phyloP scores from a whole-genome alignment of 2,113 vertebrate genomes.

The Vombatus ursinus region DNA sequence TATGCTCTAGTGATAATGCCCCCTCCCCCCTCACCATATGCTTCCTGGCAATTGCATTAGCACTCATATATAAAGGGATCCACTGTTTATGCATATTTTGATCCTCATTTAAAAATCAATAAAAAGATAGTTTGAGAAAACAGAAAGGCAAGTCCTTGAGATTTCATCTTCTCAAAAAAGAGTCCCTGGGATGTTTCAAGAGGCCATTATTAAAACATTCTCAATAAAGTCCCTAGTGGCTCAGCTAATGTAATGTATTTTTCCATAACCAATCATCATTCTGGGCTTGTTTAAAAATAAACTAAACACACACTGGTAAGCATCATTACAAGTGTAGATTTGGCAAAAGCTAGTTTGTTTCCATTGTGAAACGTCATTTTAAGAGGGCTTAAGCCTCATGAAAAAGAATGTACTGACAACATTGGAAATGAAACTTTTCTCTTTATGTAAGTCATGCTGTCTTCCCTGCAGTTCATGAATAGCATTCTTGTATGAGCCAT shows the following conservation, averaged over 20 bases:
- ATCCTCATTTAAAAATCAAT: constrained; percentile 41
- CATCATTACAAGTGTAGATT: neutral
- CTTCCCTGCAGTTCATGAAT: neutral
- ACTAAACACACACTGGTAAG: neutral
- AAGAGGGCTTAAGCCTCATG: neutral
- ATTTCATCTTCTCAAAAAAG: constrained; percentile 33
- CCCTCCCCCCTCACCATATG: neutral
- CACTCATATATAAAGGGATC: neutral
- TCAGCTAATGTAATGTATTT: neutral
- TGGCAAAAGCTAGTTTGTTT: constrained; percentile 8
- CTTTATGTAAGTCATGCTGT: constrained; percentile 4
- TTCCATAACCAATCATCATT: constrained; percentile 23
- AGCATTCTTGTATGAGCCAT: neutral
- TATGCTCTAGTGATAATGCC: neutral
- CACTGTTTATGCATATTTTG: neutral
- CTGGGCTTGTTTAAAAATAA: constrained; percentile 35
- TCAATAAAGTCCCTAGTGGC: neutral
- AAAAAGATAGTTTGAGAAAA: constrained; percentile 20
- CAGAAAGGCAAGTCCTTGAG: constrained; percentile 22
- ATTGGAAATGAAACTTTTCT: neutral
- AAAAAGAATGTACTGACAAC: constrained; percentile 7
- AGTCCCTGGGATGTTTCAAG: constrained; percentile 36
- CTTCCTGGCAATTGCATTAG: neutral
- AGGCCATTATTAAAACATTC: constrained; percentile 24
- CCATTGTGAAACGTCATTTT: constrained; percentile 20